phyloP scores from a whole-genome alignment of 2,888 invertebrate genomes.

The Eledona agricola region DNA sequence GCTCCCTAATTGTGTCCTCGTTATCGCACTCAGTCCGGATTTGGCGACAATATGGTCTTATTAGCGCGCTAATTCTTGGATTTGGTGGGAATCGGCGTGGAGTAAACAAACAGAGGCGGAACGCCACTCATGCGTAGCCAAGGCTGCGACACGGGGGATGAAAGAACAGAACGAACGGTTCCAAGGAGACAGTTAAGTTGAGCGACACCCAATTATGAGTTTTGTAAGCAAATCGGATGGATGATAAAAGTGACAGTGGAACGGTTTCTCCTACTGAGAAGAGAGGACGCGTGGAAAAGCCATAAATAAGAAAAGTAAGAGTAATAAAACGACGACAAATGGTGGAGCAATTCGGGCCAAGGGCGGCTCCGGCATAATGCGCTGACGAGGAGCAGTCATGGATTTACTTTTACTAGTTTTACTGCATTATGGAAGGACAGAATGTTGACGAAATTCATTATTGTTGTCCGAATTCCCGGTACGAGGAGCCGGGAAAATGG shows the following conservation, averaged over 20 bases:
- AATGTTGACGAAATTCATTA: slow-evolving; percentile 14
- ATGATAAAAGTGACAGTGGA: slow-evolving; percentile 19
- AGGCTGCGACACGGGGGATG: slow-evolving; percentile 8
- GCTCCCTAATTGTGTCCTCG: slow-evolving; percentile 18
- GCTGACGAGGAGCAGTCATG: slow-evolving; percentile 14
- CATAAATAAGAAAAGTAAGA: slow-evolving; percentile 52
- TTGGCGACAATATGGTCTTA: slow-evolving; percentile 25
- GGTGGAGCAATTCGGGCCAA: slow-evolving; percentile 47
- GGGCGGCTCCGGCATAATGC: slow-evolving; percentile 35
- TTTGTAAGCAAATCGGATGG: slow-evolving; percentile 5
- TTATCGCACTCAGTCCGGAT: slow-evolving; percentile 24
- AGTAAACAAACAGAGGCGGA: slow-evolving; percentile 17
- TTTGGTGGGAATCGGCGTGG: slow-evolving; percentile 17
- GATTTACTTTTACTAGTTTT: slow-evolving; percentile 27
- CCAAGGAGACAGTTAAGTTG: slow-evolving; percentile 8
- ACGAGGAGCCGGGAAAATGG: background rate
- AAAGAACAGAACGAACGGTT: slow-evolving; percentile 7
- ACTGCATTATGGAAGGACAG: slow-evolving; percentile 10
- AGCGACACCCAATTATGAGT: no score
- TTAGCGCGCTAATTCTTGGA: slow-evolving; percentile 17
- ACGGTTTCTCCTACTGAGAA: slow-evolving; percentile 1
- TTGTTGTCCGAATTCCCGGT: no score
- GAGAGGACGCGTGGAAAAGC: slow-evolving; percentile 44
- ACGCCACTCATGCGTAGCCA: slow-evolving; percentile 23
- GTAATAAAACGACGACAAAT: slow-evolving; percentile 51